Percentiles rank a stretch among this genome's conserved stretches.
phyloP scores from a whole-genome alignment of 2,113 vertebrate species.

The Glaucidium brasilianum region DNA sequence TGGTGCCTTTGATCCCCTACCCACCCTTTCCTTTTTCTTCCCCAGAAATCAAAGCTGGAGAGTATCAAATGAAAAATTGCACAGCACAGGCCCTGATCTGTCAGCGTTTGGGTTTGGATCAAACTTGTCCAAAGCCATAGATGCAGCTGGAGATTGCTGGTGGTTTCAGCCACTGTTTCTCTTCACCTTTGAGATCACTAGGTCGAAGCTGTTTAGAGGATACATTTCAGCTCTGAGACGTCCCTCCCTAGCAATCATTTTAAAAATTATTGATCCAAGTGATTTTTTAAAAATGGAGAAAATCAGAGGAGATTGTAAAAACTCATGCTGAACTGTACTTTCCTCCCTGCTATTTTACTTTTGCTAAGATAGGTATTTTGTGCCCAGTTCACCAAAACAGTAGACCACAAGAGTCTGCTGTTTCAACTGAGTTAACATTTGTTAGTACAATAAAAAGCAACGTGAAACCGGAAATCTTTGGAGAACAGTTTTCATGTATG shows the following conservation, averaged over 20 bases:
- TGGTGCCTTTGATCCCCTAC: constrained; percentile 11
- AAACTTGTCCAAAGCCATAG: constrained; percentile 54
- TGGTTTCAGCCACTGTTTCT: constrained; percentile 35
- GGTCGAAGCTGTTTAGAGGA: background rate
- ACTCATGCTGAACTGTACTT: background rate
- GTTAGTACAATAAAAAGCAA: background rate
- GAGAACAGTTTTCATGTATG: background rate
- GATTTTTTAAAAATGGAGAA: background rate
- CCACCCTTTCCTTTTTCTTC: constrained; percentile 36
- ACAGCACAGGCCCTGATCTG: constrained; percentile 45
- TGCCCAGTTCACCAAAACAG: background rate
- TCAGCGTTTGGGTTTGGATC: background rate
- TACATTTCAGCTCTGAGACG: background rate
- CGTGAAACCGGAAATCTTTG: background rate
- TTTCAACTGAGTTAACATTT: background rate
- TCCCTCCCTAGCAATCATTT: background rate
- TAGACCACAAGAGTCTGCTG: background rate
- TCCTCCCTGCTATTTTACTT: background rate
- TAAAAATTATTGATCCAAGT: background rate
- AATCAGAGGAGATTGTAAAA: background rate
- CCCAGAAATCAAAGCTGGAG: constrained; percentile 39
- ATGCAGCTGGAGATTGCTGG: constrained; percentile 46
- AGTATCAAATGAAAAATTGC: constrained; percentile 35
- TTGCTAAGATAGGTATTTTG: background rate
- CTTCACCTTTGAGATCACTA: background rate